Evolutionary conservation across 2,888 invertebrate species (phyloP).

Genomic region (Drosophila paramelanica): DNA sequence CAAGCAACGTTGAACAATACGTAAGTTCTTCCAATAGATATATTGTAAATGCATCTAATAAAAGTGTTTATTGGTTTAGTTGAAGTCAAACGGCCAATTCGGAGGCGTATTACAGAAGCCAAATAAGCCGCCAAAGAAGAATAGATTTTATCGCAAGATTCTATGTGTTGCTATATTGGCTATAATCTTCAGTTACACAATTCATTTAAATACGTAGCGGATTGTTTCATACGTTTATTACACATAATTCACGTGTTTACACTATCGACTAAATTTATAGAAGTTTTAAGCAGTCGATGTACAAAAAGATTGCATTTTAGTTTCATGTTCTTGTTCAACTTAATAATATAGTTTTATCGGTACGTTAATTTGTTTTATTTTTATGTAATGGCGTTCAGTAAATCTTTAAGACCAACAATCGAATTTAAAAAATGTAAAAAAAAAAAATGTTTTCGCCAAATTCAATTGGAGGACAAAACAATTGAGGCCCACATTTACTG

Average conservation of each 20-base stretch:
- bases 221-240: conserved; percentile 41
- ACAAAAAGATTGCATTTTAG: conserved; percentile 23
- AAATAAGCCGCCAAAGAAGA: too few species aligned
- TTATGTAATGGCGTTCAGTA: conserved; percentile 22
- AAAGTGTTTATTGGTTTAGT: background rate
- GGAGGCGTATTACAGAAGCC: too few species aligned
- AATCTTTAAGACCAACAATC: background rate
- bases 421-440: conserved; percentile 18
- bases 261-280: conserved; percentile 31
- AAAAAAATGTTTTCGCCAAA: background rate
- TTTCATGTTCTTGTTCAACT: conserved; percentile 7
- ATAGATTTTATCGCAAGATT: background rate
- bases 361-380: background rate
- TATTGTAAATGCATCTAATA: background rate
- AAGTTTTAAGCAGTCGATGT: conserved; percentile 7
- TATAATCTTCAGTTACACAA: background rate
- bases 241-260: conserved; percentile 23
- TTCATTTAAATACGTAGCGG: background rate
- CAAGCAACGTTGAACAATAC: background rate
- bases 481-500: conserved; percentile 4
- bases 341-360: conserved; percentile 9
- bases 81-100: background rate
- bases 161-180: background rate
- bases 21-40: background rate
- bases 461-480: conserved; percentile 2